phyloP scores from a whole-genome alignment of 2,888 invertebrate species.

The Drosophila anomalipes region DNA sequence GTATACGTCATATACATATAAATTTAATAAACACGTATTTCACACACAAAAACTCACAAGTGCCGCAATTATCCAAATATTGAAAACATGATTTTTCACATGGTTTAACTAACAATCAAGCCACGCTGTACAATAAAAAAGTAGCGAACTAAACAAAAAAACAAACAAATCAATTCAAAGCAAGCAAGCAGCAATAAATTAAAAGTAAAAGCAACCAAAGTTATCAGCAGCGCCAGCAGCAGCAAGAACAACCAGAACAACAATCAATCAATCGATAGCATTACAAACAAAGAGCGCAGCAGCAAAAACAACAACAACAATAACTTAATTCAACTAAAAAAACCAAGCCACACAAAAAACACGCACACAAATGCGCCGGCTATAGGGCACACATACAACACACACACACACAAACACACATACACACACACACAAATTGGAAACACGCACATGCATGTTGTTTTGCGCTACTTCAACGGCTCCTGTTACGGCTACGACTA shows the following conservation, averaged over 20 bases:
- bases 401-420: constrained; percentile 5
- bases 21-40: background rate
- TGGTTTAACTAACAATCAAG: background rate
- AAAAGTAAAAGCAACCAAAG: constrained; percentile 18
- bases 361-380: constrained; percentile 49
- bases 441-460: constrained; percentile 43
- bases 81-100: background rate
- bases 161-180: background rate
- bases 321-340: constrained; percentile 47
- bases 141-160: constrained; percentile 1
- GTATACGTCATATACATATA: background rate
- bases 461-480: constrained; percentile 31
- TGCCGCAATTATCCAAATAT: background rate
- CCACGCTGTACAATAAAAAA: background rate
- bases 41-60: constrained; percentile 1
- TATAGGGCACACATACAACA: constrained; percentile 14
- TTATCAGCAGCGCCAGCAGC: constrained; percentile 22
- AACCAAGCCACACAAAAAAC: constrained; percentile 36
- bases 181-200: constrained; percentile 14
- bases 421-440: constrained; percentile 5
- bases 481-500: constrained; percentile 37
- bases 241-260: constrained; percentile 23
- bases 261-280: constrained; percentile 52
- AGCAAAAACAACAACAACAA: constrained; percentile 36
- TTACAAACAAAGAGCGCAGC: constrained; percentile 42